phyloP scores from a whole-genome alignment of 1,140 invertebrate species.

The Drosophila erecta region DNA sequence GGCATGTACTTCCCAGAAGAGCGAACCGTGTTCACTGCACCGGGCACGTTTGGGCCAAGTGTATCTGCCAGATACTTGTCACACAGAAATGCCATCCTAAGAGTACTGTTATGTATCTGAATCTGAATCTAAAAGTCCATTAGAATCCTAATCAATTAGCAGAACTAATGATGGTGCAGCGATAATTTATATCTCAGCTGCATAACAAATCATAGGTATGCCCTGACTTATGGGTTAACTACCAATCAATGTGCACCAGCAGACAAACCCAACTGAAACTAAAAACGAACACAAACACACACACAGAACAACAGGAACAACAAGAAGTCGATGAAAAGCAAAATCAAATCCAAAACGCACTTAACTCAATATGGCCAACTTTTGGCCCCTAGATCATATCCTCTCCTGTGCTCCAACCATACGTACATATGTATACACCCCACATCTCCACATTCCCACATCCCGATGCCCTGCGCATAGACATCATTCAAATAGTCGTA shows the following conservation, averaged over 20 bases:
- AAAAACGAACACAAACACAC: constrained; percentile 1
- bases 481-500: constrained; percentile 76
- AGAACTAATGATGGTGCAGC: too few relatives aligned
- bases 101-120: background rate
- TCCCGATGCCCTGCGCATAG: constrained; percentile 11
- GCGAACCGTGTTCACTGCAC: constrained; percentile 7
- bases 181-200: background rate
- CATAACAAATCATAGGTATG: constrained; percentile 11
- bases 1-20: constrained; percentile 24
- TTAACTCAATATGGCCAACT: constrained; percentile 56
- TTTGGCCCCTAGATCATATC: constrained; percentile 15
- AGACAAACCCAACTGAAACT: constrained; percentile 4
- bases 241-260: constrained; percentile 39
- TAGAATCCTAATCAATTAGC: constrained; percentile 8
- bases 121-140: background rate
- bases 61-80: constrained; percentile 47
- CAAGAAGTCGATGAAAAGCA: constrained; percentile 26
- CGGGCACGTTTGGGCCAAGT: constrained; percentile 37
- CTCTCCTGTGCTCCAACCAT: background rate
- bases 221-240: constrained; percentile 43
- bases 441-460: background rate
- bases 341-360: constrained; percentile 59
- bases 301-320: background rate
- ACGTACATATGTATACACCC: background rate
- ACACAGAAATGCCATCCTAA: background rate